phyloP scores from a whole-genome alignment of 2,113 vertebrate species.

The Motacilla alba region DNA sequence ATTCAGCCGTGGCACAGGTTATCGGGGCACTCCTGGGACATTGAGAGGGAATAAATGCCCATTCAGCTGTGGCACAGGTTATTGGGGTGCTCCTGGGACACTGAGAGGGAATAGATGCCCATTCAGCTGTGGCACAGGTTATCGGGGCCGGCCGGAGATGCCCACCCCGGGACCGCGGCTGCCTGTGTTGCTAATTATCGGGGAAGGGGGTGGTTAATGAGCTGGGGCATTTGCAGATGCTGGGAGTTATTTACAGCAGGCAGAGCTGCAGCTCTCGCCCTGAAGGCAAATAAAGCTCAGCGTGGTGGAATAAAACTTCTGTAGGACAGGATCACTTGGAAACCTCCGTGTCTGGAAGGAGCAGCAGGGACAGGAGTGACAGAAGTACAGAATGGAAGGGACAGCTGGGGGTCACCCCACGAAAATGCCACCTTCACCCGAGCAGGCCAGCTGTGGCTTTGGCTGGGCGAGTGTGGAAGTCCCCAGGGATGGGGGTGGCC shows the following conservation, averaged over 20 bases:
- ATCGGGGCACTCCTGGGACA: too few relatives aligned
- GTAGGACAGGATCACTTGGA: not conserved
- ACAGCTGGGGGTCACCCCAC: not conserved
- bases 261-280: not conserved
- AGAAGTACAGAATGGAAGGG: not conserved
- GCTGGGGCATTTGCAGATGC: not conserved
- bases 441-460: rapidly evolving
- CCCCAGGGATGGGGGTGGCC: not conserved
- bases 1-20: too few relatives aligned
- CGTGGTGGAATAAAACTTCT: not conserved
- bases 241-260: not conserved
- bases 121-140: not conserved
- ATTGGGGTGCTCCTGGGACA: too few relatives aligned
- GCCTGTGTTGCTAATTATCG: not conserved
- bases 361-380: not conserved
- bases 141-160: not conserved
- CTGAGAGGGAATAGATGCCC: not conserved
- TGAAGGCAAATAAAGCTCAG: not conserved
- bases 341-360: not conserved
- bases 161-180: not conserved
- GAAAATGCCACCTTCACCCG: too few relatives aligned
- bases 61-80: too few relatives aligned
- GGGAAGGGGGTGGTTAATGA: not conserved
- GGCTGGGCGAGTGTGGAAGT: not conserved
- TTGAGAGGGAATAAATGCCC: too few relatives aligned